Evolutionary conservation across 2,888 invertebrate species (phyloP).

Genomic region (Sylvicola cinctus): DNA sequence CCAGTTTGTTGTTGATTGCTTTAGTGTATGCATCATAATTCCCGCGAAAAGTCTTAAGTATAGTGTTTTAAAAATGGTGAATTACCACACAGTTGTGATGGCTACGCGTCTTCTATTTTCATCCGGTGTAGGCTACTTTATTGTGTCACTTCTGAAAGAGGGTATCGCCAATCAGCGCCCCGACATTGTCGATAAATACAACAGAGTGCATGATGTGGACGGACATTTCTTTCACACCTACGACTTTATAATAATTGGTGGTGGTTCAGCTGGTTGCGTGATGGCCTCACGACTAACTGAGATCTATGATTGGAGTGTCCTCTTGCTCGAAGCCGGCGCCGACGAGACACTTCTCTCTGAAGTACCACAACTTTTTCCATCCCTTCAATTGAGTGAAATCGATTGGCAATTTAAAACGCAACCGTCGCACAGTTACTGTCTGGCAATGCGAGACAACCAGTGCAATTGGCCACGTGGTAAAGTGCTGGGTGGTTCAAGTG

Average conservation of each 20-base stretch:
- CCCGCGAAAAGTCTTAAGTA: too few species aligned
- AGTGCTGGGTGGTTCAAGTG: slow-evolving; percentile 61
- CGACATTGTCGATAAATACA: slow-evolving; percentile 46
- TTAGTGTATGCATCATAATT: too few species aligned
- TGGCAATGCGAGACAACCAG: slow-evolving; percentile 38
- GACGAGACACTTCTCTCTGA: slow-evolving; percentile 54
- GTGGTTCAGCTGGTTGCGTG: slow-evolving; percentile 63
- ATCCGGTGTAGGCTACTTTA: slow-evolving; percentile 24
- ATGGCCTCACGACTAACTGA: slow-evolving; percentile 60
- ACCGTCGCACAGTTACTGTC: slow-evolving; percentile 43
- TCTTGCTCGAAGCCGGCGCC: slow-evolving; percentile 62
- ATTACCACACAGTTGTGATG: too few species aligned
- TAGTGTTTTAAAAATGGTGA: too few species aligned
- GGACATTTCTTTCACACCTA: slow-evolving; percentile 37
- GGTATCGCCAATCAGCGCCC: slow-evolving; percentile 40
- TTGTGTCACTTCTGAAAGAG: slow-evolving; percentile 27
- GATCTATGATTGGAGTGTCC: slow-evolving; percentile 44
- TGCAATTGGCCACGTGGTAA: slow-evolving; percentile 66
- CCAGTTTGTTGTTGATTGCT: too few species aligned
- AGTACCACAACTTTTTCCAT: slow-evolving; percentile 47
- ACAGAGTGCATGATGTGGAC: slow-evolving; percentile 36
- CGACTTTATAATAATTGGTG: slow-evolving; percentile 65
- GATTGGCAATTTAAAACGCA: slow-evolving; percentile 73
- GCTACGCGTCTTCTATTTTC: slow-evolving; percentile 35
- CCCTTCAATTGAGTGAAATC: slow-evolving; percentile 46